Conservation (phyloP, 1,140 invertebrate species). For the Megalonaias nervosa region DNA sequence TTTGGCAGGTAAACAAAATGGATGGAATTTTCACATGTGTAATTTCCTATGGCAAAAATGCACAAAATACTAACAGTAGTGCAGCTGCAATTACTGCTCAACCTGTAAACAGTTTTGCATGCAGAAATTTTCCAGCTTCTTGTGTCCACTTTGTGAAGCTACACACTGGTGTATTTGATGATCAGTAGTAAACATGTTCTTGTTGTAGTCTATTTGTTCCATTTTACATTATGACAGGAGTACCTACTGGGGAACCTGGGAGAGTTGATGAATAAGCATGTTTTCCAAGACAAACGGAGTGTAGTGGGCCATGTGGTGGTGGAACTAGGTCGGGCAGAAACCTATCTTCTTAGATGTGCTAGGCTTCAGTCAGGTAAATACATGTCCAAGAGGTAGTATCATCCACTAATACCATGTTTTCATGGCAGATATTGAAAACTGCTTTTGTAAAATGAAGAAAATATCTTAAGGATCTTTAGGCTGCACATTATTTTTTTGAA, state of each 20-base stretch:
- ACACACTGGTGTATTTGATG: not conserved
- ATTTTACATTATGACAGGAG: constrained; percentile 68
- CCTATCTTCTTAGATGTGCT: constrained; percentile 72
- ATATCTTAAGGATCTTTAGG: too few relatives aligned
- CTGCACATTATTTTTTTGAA: too few relatives aligned
- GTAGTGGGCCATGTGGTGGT: constrained; percentile 76
- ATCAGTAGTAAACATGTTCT: not conserved
- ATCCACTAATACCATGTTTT: too few relatives aligned
- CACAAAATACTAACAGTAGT: not conserved
- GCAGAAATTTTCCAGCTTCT: not conserved
- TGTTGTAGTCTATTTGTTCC: not conserved
- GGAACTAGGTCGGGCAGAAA: constrained; percentile 79
- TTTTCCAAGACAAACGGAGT: constrained; percentile 75
- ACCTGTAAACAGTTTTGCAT: not conserved
- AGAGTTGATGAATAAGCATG: constrained; percentile 76
- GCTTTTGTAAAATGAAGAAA: too few relatives aligned
- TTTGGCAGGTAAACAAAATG: too few relatives aligned
- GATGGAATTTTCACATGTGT: too few relatives aligned
- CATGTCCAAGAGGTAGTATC: not conserved
- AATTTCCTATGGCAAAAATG: too few relatives aligned
- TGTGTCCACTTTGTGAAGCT: not conserved
- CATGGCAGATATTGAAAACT: too few relatives aligned
- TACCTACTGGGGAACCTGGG: constrained; percentile 74
- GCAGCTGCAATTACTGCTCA: not conserved
- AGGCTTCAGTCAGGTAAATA: constrained; percentile 56